Conservation (phyloP, 23 tunicate genomes). For the Pegea sp. region DNA sequence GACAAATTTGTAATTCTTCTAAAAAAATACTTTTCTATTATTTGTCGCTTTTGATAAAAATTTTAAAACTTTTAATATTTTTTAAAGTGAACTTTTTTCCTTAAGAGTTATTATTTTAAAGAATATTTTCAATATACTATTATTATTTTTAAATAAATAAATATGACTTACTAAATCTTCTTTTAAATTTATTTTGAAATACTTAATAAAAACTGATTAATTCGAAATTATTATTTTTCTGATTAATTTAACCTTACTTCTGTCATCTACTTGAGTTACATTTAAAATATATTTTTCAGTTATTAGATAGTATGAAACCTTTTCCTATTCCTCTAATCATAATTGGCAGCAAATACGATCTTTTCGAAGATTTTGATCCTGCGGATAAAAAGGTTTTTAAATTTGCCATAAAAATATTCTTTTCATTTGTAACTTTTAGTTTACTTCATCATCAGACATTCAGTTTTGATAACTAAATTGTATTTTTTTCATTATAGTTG, state of each 20-base stretch:
- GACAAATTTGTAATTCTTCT: slow-evolving; percentile 22
- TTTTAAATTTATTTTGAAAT: too few species aligned
- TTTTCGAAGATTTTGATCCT: slow-evolving; percentile 43
- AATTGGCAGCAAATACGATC: slow-evolving; percentile 74
- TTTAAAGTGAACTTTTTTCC: too few species aligned
- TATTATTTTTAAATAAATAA: too few species aligned
- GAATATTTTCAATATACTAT: too few species aligned
- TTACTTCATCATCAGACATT: too few species aligned
- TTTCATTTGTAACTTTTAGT: not conserved
- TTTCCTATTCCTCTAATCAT: slow-evolving; percentile 83
- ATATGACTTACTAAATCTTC: too few species aligned
- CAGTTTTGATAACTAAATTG: not conserved
- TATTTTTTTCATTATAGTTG: slow-evolving; percentile 15
- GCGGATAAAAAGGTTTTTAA: slow-evolving; percentile 42
- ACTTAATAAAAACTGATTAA: too few species aligned
- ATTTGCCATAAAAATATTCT: not conserved
- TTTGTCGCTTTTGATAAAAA: too few species aligned
- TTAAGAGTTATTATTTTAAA: too few species aligned
- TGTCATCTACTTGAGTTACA: slow-evolving; percentile 1
- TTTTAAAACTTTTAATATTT: too few species aligned
- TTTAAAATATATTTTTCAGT: slow-evolving; percentile 22
- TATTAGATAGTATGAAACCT: slow-evolving; percentile 29
- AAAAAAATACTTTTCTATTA: not conserved
- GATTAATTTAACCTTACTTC: too few species aligned
- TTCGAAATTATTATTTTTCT: too few species aligned